Evolutionary conservation across 2,888 invertebrate genomes (phyloP), one percentile per base, ranked within the genome.

Genomic region (Listrodromus nycthemerus): DNA sequence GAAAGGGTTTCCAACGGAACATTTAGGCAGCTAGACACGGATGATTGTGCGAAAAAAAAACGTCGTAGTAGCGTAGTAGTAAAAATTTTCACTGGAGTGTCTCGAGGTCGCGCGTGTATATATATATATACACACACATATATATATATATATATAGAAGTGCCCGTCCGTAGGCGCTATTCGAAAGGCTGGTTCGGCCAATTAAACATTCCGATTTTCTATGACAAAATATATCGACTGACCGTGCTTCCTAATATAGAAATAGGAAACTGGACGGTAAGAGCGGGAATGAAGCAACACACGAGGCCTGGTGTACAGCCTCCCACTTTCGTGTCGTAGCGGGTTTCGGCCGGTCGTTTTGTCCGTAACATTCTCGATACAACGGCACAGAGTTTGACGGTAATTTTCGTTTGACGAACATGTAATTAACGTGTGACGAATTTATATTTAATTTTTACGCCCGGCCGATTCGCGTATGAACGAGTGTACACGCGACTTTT

Each of bases 191-290:
- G 74, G 65, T 78, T 78, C 80, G 84, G 78, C 81, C 84, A 81
- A 84, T 84, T 84, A 81, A 84, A 84, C 78, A 84, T 81, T 84
- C 84, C 63, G 74, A 70, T 80, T 84, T 81, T 84, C 84, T 78
- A 84, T 84, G 84, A 84, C 80, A 84, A 84, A 75, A 80, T 80
- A 80, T 82, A 86, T 83, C 82, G 82, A 61, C 84, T 83, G 85
- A 77, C 74, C 80, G 73, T 80, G 85, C 84, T 85, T 80, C 85
- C 84, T 85, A 82, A 85, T 85, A 85, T 85, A 85, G 85, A 85
- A 84, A 84, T 85, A 80, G 85, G 80, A 82, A 85, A 85, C 83
- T 85, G 82, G 80, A 79, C 77, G 82, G 79, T 80, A 77, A 82
- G 82, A 74, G 79, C 55, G 75, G 55, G 83, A 83, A 84, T 85